phyloP scores from a whole-genome alignment of 2,797 vertebrate species.

The Rhincodon typus region DNA sequence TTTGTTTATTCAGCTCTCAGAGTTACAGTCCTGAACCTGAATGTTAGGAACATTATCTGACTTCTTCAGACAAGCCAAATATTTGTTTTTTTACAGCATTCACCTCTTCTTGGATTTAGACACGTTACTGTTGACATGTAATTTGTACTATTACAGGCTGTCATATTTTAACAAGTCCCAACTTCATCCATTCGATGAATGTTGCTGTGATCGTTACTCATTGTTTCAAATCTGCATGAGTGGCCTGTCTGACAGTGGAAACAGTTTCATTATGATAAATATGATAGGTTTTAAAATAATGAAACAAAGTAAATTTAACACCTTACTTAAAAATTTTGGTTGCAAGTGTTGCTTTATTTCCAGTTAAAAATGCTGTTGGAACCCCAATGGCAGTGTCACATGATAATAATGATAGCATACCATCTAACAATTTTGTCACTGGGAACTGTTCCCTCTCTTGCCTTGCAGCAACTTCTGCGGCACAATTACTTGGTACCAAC shows the following conservation, averaged over 20 bases:
- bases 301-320: neutral
- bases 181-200: neutral
- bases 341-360: neutral
- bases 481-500: neutral
- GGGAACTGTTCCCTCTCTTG: neutral
- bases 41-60: neutral
- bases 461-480: neutral
- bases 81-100: neutral
- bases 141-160: neutral
- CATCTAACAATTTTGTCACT: neutral
- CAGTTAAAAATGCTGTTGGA: neutral
- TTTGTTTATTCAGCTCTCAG: neutral
- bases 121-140: neutral
- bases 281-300: too few species aligned
- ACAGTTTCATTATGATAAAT: too few species aligned
- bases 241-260: too few species aligned
- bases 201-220: conserved; percentile 2
- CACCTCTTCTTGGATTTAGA: neutral
- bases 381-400: neutral
- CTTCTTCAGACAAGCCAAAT: neutral
- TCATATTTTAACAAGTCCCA: neutral
- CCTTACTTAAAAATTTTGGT: neutral
- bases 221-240: neutral
- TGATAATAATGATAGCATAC: neutral
- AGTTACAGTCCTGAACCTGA: neutral